Base-by-base conservation (phyloP, 23 tunicate genomes). In the Trididemnum clinides region DNA sequence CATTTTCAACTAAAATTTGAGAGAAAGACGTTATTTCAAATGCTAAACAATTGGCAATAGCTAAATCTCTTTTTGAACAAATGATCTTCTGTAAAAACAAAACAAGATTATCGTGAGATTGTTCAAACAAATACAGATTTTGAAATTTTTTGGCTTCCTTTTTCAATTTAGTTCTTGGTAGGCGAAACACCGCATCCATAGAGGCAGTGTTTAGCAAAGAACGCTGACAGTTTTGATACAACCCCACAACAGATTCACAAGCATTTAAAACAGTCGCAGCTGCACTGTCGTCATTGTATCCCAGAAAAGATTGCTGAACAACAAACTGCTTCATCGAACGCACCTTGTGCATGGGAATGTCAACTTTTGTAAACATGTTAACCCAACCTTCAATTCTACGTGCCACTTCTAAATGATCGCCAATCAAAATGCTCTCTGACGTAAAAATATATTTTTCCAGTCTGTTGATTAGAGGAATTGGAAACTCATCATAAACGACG, bases 401-500 rank as follows among this genome's bases (percentile, higher is more conserved):
- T 0, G 82, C 80, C 12, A 78, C 36, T n/a, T 51, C 39, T 35
- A 37, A 33, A 29, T 80, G 86, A 39, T 81, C 57, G 2, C 29
- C 62, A 37, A 15, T 12, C 64, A 90, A 33, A 25, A 90, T 34
- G 50, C 87, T 90, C 27, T 85, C 70, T 21, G 95, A 71, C 2
- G 89, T 85, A 28, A 90, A 85, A 62, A 85, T 71, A 57, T 90
- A 88, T 44, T 90, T 90, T 80, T 90, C 95, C 22, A 90, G 77
- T 39, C 95, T 39, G 72, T 90, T 90, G 36, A 90, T 85, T 0
- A 90, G 64, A 27, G 95, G 95, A 71, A 90, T 90, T 29, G 95
- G 95, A 85, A 77, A 90, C 36, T 90, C 89, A 36, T 90, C 51
- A 44, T 90, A 90, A 4, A 90, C 95, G 23, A 80, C 86, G 32